A percentile compares a stretch with the other conserved stretches of the same genome.
Evolutionary conservation across 2,888 invertebrate species (phyloP).

Genomic region (Epistrophe eligans): DNA sequence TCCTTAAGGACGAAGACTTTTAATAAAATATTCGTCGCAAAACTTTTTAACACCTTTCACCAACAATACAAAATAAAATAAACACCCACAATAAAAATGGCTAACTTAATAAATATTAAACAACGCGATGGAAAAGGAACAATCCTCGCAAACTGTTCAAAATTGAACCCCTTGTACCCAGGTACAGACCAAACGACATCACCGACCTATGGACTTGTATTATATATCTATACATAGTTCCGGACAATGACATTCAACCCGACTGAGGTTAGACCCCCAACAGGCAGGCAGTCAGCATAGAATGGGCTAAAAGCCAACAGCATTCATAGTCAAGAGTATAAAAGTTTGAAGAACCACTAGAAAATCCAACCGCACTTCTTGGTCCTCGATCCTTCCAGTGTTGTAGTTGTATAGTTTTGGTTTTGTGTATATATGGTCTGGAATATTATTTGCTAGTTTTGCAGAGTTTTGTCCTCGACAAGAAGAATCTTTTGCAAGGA

Average conservation of each 20-base stretch:
- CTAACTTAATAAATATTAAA: slow-evolving; percentile 47
- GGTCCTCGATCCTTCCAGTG: slow-evolving; percentile 25
- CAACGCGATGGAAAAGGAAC: background rate
- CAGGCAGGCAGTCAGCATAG: background rate
- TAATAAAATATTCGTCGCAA: slow-evolving; percentile 60
- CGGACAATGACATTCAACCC: slow-evolving; percentile 66
- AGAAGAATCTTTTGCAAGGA: slow-evolving; percentile 3
- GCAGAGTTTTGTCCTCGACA: slow-evolving; percentile 39
- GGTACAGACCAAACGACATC: background rate
- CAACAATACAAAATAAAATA: slow-evolving; percentile 20
- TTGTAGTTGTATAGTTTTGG: background rate
- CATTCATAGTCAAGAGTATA: slow-evolving; percentile 35
- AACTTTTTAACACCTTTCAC: slow-evolving; percentile 64
- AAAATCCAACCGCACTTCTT: slow-evolving; percentile 42
- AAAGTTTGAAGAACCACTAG: slow-evolving; percentile 59
- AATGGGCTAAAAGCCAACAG: slow-evolving; percentile 20
- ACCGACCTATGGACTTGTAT: background rate
- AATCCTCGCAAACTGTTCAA: slow-evolving; percentile 26
- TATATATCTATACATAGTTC: background rate
- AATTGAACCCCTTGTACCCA: slow-evolving; percentile 21
- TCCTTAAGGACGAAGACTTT: slow-evolving; percentile 19
- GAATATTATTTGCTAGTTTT: slow-evolving; percentile 48
- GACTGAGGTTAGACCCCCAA: slow-evolving; percentile 56
- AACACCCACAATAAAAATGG: slow-evolving; percentile 13
- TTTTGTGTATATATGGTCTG: slow-evolving; percentile 17